Evolutionary conservation across 2,888 invertebrate species (phyloP).

Genomic region (Euzophera pinguis): DNA sequence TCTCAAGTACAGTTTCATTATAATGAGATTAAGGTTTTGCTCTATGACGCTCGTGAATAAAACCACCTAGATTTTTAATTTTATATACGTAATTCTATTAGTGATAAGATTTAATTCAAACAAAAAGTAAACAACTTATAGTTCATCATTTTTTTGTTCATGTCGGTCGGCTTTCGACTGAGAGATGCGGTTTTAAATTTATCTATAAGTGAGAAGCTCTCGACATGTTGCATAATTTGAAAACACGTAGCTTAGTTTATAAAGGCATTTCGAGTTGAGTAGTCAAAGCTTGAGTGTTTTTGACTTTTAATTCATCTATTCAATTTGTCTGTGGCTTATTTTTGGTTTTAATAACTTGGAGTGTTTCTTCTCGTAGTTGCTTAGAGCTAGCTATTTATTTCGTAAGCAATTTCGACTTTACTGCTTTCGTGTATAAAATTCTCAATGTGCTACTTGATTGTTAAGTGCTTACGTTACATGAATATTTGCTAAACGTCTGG

Average conservation of each 20-base stretch:
- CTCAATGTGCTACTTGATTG: neutral
- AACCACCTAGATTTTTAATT: too few relatives aligned
- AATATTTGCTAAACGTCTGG: constrained; percentile 18
- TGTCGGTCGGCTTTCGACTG: too few relatives aligned
- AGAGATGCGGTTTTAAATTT: too few relatives aligned
- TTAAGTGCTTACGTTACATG: neutral
- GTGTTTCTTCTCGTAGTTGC: constrained; percentile 38
- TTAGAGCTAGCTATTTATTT: neutral
- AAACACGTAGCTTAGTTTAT: constrained; percentile 3
- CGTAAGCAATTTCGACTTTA: neutral
- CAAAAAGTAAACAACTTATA: too few relatives aligned
- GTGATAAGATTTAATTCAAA: too few relatives aligned
- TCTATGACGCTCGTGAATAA: neutral
- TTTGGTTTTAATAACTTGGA: constrained; percentile 27
- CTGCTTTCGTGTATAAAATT: neutral
- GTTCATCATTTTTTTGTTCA: too few relatives aligned
- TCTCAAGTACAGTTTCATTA: constrained; percentile 11
- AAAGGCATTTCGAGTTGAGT: constrained; percentile 17
- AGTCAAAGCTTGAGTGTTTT: constrained; percentile 30
- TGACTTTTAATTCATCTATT: constrained; percentile 39
- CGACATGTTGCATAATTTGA: constrained; percentile 7
- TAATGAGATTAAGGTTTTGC: constrained; percentile 9
- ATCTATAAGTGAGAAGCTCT: constrained; percentile 1
- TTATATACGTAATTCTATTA: neutral
- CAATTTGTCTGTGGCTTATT: constrained; percentile 28